A percentile compares a stretch with the other conserved stretches of the same genome.
Conservation (phyloP, 2,797 vertebrate genomes). For the Siniperca scherzeri region DNA sequence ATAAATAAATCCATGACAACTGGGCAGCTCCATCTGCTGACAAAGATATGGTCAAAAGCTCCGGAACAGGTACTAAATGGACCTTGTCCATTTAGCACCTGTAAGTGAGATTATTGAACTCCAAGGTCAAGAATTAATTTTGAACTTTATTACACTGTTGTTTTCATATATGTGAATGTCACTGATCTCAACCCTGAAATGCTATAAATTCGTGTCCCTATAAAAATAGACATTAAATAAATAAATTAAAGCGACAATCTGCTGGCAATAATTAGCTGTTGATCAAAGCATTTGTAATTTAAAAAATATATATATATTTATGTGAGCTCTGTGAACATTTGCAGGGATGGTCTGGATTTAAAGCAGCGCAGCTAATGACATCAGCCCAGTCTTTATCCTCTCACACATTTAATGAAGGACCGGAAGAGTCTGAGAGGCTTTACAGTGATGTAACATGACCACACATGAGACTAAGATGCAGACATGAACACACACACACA, state of each 20-base stretch:
- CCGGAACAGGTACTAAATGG: background rate
- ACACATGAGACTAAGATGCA: constrained; percentile 42
- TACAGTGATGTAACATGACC: constrained; percentile 70
- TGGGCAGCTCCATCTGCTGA: background rate
- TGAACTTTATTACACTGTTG: background rate
- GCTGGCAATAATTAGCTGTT: background rate
- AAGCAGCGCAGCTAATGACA: constrained; percentile 68
- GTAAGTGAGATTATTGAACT: background rate
- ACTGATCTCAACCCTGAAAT: background rate
- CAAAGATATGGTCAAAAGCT: background rate
- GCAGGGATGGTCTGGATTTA: constrained; percentile 33
- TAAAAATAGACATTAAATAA: constrained; percentile 5
- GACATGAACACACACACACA: constrained; percentile 5
- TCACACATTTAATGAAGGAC: constrained; percentile 58
- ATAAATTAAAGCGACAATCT: constrained; percentile 2
- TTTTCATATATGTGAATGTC: background rate
- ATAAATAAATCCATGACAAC: background rate
- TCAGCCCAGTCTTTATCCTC: constrained; percentile 72
- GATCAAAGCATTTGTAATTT: constrained; percentile 25
- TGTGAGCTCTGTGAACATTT: constrained; percentile 24
- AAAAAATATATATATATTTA: background rate
- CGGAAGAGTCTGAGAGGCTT: constrained; percentile 72
- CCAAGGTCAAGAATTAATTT: background rate
- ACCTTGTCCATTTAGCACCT: too few relatives aligned
- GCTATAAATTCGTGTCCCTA: background rate